These are phyloP conservation scores for Argyresthia goedartella DNA, from an alignment of 2,888 invertebrate species.

Conservation along the genomic window DNA sequence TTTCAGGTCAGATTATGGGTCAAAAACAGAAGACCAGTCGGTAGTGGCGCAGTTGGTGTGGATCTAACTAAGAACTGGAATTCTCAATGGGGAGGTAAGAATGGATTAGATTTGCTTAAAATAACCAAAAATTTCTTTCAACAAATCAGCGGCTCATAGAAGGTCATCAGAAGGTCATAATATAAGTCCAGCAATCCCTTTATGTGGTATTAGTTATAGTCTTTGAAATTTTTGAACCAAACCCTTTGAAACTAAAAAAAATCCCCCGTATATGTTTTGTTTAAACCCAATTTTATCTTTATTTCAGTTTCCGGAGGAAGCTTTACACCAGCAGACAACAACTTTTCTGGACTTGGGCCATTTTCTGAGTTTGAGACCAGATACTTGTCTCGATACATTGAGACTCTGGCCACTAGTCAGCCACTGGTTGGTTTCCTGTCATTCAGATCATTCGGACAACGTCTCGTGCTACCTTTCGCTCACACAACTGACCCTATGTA, in stretches of 20 bases:
- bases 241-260: no score
- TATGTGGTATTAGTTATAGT: no score
- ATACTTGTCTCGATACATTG: conserved; percentile 39
- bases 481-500: conserved; percentile 43
- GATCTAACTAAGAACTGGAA: conserved; percentile 78
- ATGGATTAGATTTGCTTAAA: not conserved
- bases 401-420: conserved; percentile 38
- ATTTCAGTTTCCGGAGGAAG: conserved; percentile 61
- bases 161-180: no score
- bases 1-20: conserved; percentile 73
- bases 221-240: no score
- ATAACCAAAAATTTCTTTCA: no score
- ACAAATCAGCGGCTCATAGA: no score
- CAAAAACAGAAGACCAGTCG: conserved; percentile 69
- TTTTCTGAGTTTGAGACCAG: conserved; percentile 72
- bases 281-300: not conserved
- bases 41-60: conserved; percentile 56
- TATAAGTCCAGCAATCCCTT: no score
- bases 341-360: conserved; percentile 61
- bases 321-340: conserved; percentile 36
- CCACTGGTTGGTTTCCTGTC: conserved; percentile 67
- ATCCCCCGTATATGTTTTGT: not conserved
- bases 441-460: conserved; percentile 76
- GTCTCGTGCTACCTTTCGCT: conserved; percentile 71
- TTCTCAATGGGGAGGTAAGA: conserved; percentile 69